phyloP scores from a whole-genome alignment of 2,797 vertebrate species.

The Hyperoplus lanceolatus region DNA sequence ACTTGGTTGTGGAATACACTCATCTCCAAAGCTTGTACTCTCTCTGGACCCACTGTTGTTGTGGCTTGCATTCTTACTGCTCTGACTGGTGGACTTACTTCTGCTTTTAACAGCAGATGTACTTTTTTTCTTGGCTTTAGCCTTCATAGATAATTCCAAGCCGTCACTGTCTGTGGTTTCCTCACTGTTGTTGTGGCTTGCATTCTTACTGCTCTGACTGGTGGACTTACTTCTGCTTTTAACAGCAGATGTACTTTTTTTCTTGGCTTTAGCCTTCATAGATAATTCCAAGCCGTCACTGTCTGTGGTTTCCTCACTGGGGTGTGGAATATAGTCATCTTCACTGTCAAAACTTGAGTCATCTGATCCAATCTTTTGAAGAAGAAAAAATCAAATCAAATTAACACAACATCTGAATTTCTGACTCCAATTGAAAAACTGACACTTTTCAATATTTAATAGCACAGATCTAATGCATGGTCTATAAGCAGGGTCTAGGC shows the following conservation, averaged over 20 bases:
- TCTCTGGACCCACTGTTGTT: no score
- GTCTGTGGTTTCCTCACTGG: conserved; percentile 22
- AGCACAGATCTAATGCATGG: no score
- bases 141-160: no score
- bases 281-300: conserved; percentile 3
- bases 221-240: background rate
- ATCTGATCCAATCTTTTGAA: conserved; percentile 25
- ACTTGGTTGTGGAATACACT: background rate
- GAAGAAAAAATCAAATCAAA: conserved; percentile 4
- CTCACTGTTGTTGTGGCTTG: background rate
- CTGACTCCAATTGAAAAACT: background rate
- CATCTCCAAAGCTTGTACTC: no score
- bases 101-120: background rate
- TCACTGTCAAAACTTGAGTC: conserved; percentile 17
- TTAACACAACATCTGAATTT: background rate
- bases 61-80: background rate
- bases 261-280: background rate
- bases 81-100: background rate
- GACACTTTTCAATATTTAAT: no score
- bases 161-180: background rate
- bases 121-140: no score
- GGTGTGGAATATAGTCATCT: conserved; percentile 35
- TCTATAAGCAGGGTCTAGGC: background rate
- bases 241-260: background rate
- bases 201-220: background rate